Evolutionary conservation across 2,797 vertebrate species (phyloP).

Genomic region (Petrocephalus schoutedeni): DNA sequence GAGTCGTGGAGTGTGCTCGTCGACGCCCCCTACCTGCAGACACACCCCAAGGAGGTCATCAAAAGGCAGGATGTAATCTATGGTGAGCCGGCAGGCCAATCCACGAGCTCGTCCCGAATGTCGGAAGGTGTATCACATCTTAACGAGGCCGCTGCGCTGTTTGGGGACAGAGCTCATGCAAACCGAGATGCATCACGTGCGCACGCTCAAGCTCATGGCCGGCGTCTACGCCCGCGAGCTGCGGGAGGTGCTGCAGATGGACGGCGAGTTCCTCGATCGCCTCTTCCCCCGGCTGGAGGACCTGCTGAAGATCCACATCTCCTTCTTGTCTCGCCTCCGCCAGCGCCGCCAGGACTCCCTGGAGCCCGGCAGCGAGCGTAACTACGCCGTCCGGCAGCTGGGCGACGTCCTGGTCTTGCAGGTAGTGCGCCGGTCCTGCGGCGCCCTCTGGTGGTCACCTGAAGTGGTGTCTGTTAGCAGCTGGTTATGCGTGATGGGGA

Average conservation of each 20-base stretch:
- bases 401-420: constrained; percentile 78
- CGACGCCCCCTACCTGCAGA: constrained; percentile 68
- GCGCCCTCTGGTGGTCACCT: background rate
- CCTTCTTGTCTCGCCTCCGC: constrained; percentile 75
- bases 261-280: constrained; percentile 54
- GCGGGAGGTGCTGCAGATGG: constrained; percentile 67
- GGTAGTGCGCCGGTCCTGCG: constrained; percentile 52
- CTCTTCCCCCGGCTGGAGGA: constrained; percentile 69
- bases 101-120: background rate
- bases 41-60: constrained; percentile 65
- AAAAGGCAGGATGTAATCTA: constrained; percentile 91
- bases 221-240: constrained; percentile 74
- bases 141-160: background rate
- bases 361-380: constrained; percentile 68
- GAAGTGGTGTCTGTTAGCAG: background rate
- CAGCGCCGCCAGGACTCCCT: constrained; percentile 59
- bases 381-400: constrained; percentile 74
- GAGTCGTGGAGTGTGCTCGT: constrained; percentile 85
- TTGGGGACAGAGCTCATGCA: constrained; percentile 77
- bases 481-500: background rate
- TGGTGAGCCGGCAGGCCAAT: constrained; percentile 62
- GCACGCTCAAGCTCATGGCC: constrained; percentile 81
- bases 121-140: background rate
- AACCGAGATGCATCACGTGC: constrained; percentile 87
- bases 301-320: constrained; percentile 69